Percentiles rank a stretch among this genome's conserved stretches.
Conservation (phyloP, 1,140 invertebrate species). For the Pristionchus pacificus region DNA sequence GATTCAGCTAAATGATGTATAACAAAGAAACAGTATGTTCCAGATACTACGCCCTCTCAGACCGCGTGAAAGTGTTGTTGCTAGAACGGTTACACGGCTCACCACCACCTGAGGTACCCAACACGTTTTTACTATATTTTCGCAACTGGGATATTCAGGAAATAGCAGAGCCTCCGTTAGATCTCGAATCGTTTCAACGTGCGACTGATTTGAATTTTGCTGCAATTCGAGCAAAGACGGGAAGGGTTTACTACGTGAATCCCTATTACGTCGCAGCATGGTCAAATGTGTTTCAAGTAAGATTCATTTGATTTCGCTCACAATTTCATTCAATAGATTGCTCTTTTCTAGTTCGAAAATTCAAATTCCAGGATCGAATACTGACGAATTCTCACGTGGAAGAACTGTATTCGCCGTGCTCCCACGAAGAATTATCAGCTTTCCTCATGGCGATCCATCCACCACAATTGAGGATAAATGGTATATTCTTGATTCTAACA, state of each 20-base stretch:
- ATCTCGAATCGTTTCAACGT: conserved; percentile 52
- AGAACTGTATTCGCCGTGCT: conserved; percentile 54
- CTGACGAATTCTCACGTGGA: conserved; percentile 29
- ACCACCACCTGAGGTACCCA: conserved; percentile 43
- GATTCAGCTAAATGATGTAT: not conserved
- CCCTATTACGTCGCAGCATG: conserved; percentile 56
- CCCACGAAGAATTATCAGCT: conserved; percentile 55
- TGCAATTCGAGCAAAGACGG: conserved; percentile 50
- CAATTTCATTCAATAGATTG: conserved; percentile 4
- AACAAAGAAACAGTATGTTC: conserved; percentile 11
- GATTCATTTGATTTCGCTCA: no score
- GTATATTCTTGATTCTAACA: conserved; percentile 19
- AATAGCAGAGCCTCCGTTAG: conserved; percentile 51
- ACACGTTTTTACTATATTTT: not conserved
- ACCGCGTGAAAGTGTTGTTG: conserved; percentile 53
- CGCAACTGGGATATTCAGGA: conserved; percentile 30
- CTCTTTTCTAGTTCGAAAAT: conserved; percentile 21
- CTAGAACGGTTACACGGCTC: conserved; percentile 54
- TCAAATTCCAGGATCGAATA: conserved; percentile 25
- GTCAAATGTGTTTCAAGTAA: conserved; percentile 53
- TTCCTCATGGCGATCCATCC: conserved; percentile 58
- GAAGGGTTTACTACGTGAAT: conserved; percentile 52
- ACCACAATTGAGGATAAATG: conserved; percentile 53
- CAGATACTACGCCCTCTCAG: conserved; percentile 51
- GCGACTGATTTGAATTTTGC: conserved; percentile 53